A percentile compares a stretch with the other conserved stretches of the same genome.
Evolutionary conservation across 2,888 invertebrate species (phyloP).

Genomic region (Mythimna pallens): DNA sequence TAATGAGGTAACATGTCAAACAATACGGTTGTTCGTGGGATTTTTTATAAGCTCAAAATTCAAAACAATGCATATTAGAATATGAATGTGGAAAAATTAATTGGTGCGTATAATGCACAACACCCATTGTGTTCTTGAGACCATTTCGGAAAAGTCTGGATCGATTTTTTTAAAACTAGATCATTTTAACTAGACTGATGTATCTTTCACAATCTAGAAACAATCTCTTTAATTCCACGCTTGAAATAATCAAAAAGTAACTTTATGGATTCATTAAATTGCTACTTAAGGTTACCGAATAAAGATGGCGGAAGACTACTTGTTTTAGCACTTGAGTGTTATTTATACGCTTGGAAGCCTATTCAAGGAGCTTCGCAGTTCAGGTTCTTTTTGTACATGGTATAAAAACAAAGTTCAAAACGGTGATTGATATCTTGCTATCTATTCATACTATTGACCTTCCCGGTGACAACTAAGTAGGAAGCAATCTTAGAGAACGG

Average conservation of each 20-base stretch:
- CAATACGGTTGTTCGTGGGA: constrained; percentile 19
- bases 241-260: constrained; percentile 22
- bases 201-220: background rate
- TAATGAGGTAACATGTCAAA: constrained; percentile 24
- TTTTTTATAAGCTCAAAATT: constrained; percentile 16
- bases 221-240: constrained; percentile 21
- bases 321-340: constrained; percentile 17
- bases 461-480: constrained; percentile 58
- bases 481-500: constrained; percentile 57
- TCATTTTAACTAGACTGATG: background rate
- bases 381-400: constrained; percentile 19
- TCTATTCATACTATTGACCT: constrained; percentile 62
- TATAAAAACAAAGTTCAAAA: constrained; percentile 13
- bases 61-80: constrained; percentile 25
- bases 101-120: constrained; percentile 11
- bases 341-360: constrained; percentile 15
- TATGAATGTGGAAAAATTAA: background rate
- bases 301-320: constrained; percentile 32
- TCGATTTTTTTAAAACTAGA: background rate
- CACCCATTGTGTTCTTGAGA: constrained; percentile 16
- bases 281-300: constrained; percentile 16
- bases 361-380: constrained; percentile 27
- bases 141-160: background rate
- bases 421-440: constrained; percentile 35
- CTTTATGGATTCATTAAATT: constrained; percentile 12